Base-by-base conservation (phyloP, 1,140 invertebrate species). In the Protaetia brevitarsis region DNA sequence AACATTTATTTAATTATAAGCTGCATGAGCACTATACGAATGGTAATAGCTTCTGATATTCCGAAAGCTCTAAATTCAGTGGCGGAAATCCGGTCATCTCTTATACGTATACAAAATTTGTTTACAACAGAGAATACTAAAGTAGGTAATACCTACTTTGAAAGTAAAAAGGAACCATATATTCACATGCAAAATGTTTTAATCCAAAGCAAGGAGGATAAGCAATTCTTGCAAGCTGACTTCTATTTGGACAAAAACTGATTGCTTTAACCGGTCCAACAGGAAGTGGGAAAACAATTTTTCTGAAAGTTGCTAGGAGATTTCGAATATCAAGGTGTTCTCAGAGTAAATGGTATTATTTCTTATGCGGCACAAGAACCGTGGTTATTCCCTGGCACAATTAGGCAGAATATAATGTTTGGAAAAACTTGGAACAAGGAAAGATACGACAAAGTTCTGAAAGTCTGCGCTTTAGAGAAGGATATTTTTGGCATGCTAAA, bases 221-320 rank as follows among this genome's bases (percentile, higher is more conserved):
- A 81, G 60, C 85, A 84, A 0, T 73, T 89, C 6, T 81, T 81
- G 37, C 82, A 88, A 62, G 82, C 91, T 10, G 82, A 78, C 28
- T 69, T 89, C 10, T 77, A 76, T 3, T 81, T 86, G 0, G 73
- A 79, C 64, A 76, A 82, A 6, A 87, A 88, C 81, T 93, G 27
- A 75, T 88, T 28, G 86, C 87, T 3, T 76, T 95, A 0, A 87
- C 91, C 30, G 94, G 93, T 19, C 83, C 88, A 58, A 89, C 95
- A n/a, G 93, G 92, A 13, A 82, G 88, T 11, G 92, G 93, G 8
- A 96, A 95, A 82, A 88, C 86, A 7, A 90, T 88, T 0, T 71
- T 93, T 1, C 75, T 93, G 0, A 83, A 93, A 71, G 79, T 82
- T 95, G 61, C 78, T 95, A 1, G 80, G 85, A 21, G 93, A 95